Evolutionary conservation across 2,888 invertebrate species (phyloP).

Genomic region (Synergus laeviventris): DNA sequence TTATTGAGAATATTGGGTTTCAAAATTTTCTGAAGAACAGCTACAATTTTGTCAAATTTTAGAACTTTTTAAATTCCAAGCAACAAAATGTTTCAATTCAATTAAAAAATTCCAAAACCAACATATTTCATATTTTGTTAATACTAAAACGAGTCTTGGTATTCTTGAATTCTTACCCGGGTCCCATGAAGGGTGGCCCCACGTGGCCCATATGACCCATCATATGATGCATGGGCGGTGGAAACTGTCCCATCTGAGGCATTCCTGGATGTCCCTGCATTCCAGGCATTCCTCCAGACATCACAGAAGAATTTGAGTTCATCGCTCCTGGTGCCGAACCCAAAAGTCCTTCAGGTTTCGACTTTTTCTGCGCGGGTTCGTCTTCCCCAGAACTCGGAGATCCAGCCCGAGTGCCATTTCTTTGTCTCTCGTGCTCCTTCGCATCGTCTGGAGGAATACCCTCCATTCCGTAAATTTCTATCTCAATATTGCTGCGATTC

Average conservation of each 20-base stretch:
- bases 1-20: too few species aligned
- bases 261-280: slow-evolving; percentile 78
- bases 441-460: slow-evolving; percentile 98
- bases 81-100: too few species aligned
- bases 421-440: slow-evolving; percentile 94
- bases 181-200: slow-evolving; percentile 87
- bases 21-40: too few species aligned
- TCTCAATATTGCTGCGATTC: slow-evolving; percentile 97
- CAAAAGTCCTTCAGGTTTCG: slow-evolving; percentile 83
- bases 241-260: slow-evolving; percentile 80
- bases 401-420: slow-evolving; percentile 83
- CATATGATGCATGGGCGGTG: slow-evolving; percentile 79
- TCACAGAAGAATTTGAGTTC: slow-evolving; percentile 80
- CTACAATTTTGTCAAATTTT: too few species aligned
- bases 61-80: too few species aligned
- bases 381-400: slow-evolving; percentile 91
- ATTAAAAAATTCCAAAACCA: too few species aligned
- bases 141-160: too few species aligned
- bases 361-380: slow-evolving; percentile 87
- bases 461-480: slow-evolving; percentile 99
- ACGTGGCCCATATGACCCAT: slow-evolving; percentile 83
- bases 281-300: slow-evolving; percentile 81
- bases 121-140: too few species aligned
- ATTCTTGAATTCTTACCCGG: slow-evolving; percentile 75
- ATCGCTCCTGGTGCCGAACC: slow-evolving; percentile 81